Evolutionary conservation across 1,140 invertebrate genomes (phyloP).

Genomic region (Myzus persicae): DNA sequence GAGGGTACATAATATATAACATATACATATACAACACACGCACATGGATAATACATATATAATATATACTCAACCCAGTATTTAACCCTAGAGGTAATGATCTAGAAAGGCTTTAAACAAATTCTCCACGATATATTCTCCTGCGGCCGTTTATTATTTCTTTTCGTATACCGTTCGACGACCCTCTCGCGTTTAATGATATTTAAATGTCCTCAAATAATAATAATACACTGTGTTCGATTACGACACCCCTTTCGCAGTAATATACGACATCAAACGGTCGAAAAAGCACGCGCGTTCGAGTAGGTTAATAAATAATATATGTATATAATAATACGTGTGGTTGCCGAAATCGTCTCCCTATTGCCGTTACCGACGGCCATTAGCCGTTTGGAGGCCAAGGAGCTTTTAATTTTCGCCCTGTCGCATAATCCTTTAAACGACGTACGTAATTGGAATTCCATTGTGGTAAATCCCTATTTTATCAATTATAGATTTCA

Average conservation of each 20-base stretch:
- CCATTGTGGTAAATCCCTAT: constrained; percentile 56
- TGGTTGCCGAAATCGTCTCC: neutral
- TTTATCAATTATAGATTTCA: constrained; percentile 39
- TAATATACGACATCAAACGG: constrained; percentile 45
- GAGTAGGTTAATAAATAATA: constrained; percentile 30
- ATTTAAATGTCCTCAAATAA: constrained; percentile 37
- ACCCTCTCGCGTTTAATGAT: constrained; percentile 36
- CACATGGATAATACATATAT: neutral
- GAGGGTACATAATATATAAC: neutral
- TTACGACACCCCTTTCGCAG: constrained; percentile 41
- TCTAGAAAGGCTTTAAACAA: constrained; percentile 57
- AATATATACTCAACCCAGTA: neutral
- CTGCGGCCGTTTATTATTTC: constrained; percentile 50
- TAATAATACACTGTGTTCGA: constrained; percentile 38
- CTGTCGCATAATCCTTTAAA: constrained; percentile 38
- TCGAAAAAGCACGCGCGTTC: constrained; percentile 34
- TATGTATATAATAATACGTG: constrained; percentile 9
- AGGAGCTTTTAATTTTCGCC: constrained; percentile 53
- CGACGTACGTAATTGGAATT: constrained; percentile 49
- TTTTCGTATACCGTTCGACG: neutral
- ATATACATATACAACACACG: neutral
- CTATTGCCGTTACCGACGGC: neutral
- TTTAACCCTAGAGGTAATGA: constrained; percentile 54
- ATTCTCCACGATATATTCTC: constrained; percentile 37
- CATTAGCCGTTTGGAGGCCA: neutral